phyloP scores from a whole-genome alignment of 2,888 invertebrate genomes.

The Serrognathus titanus region DNA sequence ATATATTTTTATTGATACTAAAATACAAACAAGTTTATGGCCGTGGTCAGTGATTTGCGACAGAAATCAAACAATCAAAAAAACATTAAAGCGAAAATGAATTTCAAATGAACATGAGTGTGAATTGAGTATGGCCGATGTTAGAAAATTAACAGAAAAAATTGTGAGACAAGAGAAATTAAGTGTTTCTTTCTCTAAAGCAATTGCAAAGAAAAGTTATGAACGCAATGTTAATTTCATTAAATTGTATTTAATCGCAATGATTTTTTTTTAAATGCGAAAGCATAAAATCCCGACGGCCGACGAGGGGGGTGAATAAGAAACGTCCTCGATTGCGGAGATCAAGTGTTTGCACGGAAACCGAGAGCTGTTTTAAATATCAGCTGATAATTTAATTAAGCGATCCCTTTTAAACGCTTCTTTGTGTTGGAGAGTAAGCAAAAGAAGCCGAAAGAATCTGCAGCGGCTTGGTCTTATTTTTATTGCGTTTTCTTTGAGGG shows the following conservation, averaged over 20 bases:
- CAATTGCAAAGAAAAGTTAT: too few species aligned
- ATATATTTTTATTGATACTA: too few species aligned
- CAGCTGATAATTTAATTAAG: slow-evolving; percentile 52
- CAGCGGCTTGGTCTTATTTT: slow-evolving; percentile 38
- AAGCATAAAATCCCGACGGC: slow-evolving; percentile 3
- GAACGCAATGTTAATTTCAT: not conserved
- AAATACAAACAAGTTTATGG: too few species aligned
- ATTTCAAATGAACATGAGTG: too few species aligned
- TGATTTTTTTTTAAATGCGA: slow-evolving; percentile 4
- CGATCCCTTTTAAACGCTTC: slow-evolving; percentile 43
- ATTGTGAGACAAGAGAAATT: too few species aligned
- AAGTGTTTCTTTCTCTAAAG: too few species aligned
- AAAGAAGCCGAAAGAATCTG: slow-evolving; percentile 39
- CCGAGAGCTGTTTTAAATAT: slow-evolving; percentile 47
- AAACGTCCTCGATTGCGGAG: slow-evolving; percentile 23
- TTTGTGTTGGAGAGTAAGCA: slow-evolving; percentile 34
- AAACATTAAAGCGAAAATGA: too few species aligned
- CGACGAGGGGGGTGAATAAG: slow-evolving; percentile 9
- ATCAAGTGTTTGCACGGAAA: slow-evolving; percentile 37
- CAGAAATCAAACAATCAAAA: too few species aligned
- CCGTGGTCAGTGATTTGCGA: too few species aligned
- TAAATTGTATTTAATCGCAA: slow-evolving; percentile 11
- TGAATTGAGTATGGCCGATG: too few species aligned
- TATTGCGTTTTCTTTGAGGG: slow-evolving; percentile 37
- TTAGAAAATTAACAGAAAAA: too few species aligned